Conservation (phyloP, 1,140 invertebrate genomes). For the Aricia agestis region DNA sequence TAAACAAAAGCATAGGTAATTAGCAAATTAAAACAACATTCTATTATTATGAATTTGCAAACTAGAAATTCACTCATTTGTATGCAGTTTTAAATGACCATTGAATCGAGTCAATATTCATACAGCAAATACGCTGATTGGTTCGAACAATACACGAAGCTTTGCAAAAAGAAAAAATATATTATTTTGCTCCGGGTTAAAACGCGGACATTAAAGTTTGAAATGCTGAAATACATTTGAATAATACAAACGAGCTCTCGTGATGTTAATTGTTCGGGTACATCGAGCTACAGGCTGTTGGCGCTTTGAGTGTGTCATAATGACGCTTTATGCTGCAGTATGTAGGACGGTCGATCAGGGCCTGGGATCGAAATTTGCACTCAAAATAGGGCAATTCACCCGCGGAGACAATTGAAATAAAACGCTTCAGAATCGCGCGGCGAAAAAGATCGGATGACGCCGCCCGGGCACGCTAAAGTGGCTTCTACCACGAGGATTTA, state of each 20-base stretch:
- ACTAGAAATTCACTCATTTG: neutral
- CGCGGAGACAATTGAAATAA: slow-evolving; percentile 70
- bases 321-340: neutral
- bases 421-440: slow-evolving; percentile 42
- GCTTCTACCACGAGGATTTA: slow-evolving; percentile 32
- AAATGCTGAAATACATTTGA: neutral
- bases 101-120: neutral
- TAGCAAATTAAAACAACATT: too few relatives aligned
- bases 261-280: neutral
- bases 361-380: slow-evolving; percentile 48
- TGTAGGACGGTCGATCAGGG: neutral
- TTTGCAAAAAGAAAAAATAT: neutral
- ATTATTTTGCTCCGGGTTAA: neutral
- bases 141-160: neutral
- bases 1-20: too few relatives aligned
- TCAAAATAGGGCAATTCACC: slow-evolving; percentile 67
- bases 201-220: neutral
- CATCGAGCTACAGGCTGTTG: neutral
- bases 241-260: neutral
- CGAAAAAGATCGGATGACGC: slow-evolving; percentile 34
- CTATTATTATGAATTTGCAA: neutral
- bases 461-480: slow-evolving; percentile 36
- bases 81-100: neutral
- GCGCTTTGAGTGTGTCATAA: neutral
- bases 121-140: neutral